A percentile compares a stretch with the other conserved stretches of the same genome.
phyloP scores from a whole-genome alignment of 2,113 vertebrate species.

The Osmerus mordax region DNA sequence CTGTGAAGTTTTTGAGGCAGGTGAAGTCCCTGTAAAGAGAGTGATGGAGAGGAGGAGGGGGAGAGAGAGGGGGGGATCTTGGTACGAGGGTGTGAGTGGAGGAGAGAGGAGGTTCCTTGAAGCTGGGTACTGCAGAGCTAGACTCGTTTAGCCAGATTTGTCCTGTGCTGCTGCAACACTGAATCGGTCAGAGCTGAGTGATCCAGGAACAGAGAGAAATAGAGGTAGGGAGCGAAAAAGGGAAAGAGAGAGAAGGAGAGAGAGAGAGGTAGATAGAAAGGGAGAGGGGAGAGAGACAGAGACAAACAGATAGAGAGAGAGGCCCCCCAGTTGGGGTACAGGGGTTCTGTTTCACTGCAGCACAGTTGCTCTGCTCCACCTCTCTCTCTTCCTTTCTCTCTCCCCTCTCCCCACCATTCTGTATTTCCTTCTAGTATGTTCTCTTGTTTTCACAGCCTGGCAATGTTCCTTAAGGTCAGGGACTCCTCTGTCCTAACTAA shows the following conservation, averaged over 20 bases:
- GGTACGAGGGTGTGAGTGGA: too few relatives aligned
- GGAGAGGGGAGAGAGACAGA: constrained; percentile 6
- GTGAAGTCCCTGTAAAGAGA: too few relatives aligned
- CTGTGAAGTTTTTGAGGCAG: too few relatives aligned
- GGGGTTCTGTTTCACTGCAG: constrained; percentile 49
- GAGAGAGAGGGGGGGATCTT: too few relatives aligned
- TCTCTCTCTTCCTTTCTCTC: constrained; percentile 10
- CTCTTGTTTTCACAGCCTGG: too few relatives aligned
- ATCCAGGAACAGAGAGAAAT: neutral
- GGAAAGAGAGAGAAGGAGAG: neutral
- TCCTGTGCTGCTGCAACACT: too few relatives aligned
- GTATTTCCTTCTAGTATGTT: neutral
- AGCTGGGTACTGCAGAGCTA: too few relatives aligned
- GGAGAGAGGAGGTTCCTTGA: too few relatives aligned
- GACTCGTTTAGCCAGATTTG: too few relatives aligned
- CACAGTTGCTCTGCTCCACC: constrained; percentile 26
- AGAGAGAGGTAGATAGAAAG: neutral
- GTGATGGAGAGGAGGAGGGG: too few relatives aligned
- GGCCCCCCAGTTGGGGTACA: constrained; percentile 21
- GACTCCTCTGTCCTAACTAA: too few relatives aligned
- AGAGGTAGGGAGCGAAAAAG: neutral
- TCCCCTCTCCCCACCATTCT: neutral
- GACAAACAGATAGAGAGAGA: constrained; percentile 7
- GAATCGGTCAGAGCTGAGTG: neutral
- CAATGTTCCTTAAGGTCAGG: too few relatives aligned